Conservation (phyloP, 2,888 invertebrate genomes). For the Hermodice carunculata region DNA sequence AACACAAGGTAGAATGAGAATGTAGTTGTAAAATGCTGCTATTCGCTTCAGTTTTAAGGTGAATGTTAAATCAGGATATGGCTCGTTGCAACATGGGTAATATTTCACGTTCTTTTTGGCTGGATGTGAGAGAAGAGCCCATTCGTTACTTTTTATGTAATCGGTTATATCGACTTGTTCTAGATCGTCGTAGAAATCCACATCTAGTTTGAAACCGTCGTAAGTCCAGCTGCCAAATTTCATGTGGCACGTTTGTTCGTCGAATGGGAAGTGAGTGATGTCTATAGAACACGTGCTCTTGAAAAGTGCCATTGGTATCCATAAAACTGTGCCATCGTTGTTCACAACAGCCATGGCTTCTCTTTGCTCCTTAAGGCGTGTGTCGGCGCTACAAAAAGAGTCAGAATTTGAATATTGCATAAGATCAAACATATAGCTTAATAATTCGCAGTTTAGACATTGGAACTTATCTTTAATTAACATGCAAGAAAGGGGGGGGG, state of each 20-base stretch:
- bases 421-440: too few relatives aligned
- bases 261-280: slow-evolving; percentile 68
- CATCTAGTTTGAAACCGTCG: slow-evolving; percentile 62
- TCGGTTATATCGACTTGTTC: slow-evolving; percentile 48
- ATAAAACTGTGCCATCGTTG: slow-evolving; percentile 55
- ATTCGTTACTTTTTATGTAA: slow-evolving; percentile 68
- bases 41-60: slow-evolving; percentile 52
- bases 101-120: slow-evolving; percentile 56
- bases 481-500: too few relatives aligned
- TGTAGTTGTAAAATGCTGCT: slow-evolving; percentile 65
- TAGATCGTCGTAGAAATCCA: slow-evolving; percentile 43
- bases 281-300: slow-evolving; percentile 68
- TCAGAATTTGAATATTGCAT: too few relatives aligned
- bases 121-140: slow-evolving; percentile 61
- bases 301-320: slow-evolving; percentile 66
- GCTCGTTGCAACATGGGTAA: slow-evolving; percentile 64
- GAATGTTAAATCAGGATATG: slow-evolving; percentile 66
- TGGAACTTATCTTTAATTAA: too few relatives aligned
- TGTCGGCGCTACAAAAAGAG: slow-evolving; percentile 70
- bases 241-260: slow-evolving; percentile 66
- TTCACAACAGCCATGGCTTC: slow-evolving; percentile 65
- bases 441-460: too few relatives aligned
- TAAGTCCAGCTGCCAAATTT: slow-evolving; percentile 70
- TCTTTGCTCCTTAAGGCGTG: slow-evolving; percentile 65
- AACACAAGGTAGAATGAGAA: slow-evolving; percentile 70